Conservation (phyloP, 2,888 invertebrate genomes). For the Diloba caeruleocephala region DNA sequence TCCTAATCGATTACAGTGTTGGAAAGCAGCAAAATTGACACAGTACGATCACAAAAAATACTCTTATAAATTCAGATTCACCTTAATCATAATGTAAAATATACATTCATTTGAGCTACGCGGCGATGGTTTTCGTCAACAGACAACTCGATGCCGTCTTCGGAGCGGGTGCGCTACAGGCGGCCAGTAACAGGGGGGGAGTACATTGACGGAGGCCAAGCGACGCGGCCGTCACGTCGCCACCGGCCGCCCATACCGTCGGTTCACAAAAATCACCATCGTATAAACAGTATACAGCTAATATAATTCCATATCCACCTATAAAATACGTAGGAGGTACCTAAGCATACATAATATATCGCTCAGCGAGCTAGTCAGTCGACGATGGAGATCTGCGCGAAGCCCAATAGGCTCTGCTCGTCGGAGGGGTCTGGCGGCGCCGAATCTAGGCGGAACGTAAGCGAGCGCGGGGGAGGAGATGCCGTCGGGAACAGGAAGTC, state of each 20-base stretch:
- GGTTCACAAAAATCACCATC: conserved; percentile 55
- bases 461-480: conserved; percentile 90
- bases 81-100: conserved; percentile 71
- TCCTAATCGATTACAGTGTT: conserved; percentile 74
- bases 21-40: conserved; percentile 75
- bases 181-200: conserved; percentile 12
- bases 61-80: conserved; percentile 83
- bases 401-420: conserved; percentile 98
- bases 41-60: conserved; percentile 74
- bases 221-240: neutral
- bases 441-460: conserved; percentile 95
- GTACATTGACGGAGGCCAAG: conserved; percentile 12
- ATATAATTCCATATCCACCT: conserved; percentile 78
- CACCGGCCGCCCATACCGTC: conserved; percentile 16
- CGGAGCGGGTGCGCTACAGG: conserved; percentile 4
- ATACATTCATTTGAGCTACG: conserved; percentile 80
- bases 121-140: conserved; percentile 66
- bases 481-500: conserved; percentile 78
- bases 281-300: conserved; percentile 64
- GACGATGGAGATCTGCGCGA: conserved; percentile 98
- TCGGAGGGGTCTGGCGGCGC: conserved; percentile 94
- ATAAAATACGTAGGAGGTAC: conserved; percentile 76
- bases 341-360: conserved; percentile 59
- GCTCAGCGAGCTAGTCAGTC: conserved; percentile 88
- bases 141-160: conserved; percentile 33